phyloP scores from a whole-genome alignment of 2,113 vertebrate species.

The Rhizomys pruinosus region DNA sequence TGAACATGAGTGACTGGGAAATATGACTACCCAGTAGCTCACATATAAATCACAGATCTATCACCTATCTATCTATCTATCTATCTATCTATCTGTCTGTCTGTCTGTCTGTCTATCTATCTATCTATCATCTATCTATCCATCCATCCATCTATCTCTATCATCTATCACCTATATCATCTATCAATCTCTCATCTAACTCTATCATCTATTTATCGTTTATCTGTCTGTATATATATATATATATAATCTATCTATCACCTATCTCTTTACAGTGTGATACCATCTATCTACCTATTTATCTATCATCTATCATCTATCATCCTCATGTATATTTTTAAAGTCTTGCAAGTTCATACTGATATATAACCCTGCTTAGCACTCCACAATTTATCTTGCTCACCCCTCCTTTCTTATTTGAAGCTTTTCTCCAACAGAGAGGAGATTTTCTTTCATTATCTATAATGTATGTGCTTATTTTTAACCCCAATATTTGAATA shows the following conservation, averaged over 20 bases:
- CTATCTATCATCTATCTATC: too few species aligned
- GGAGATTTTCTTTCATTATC: background rate
- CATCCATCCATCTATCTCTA: too few species aligned
- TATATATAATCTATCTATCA: background rate
- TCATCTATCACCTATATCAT: too few species aligned
- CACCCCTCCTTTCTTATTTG: background rate
- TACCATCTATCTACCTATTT: background rate
- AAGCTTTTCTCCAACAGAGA: background rate
- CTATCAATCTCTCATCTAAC: too few species aligned
- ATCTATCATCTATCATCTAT: too few species aligned
- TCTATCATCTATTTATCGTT: too few species aligned
- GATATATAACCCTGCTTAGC: background rate
- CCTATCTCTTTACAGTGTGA: too few species aligned
- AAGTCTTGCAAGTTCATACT: background rate
- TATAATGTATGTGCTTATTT: background rate
- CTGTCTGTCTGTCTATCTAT: too few species aligned
- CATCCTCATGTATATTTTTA: background rate
- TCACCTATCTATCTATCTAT: too few species aligned
- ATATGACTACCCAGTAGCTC: background rate
- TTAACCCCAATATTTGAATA: constrained; percentile 16
- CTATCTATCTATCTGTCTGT: too few species aligned
- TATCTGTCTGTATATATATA: too few species aligned
- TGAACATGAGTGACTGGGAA: background rate
- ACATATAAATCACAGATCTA: too few species aligned
- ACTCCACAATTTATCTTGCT: background rate